Percentiles rank a stretch among this genome's conserved stretches.
Conservation (phyloP, 2,113 vertebrate species). For the Ginglymostoma cirratum region DNA sequence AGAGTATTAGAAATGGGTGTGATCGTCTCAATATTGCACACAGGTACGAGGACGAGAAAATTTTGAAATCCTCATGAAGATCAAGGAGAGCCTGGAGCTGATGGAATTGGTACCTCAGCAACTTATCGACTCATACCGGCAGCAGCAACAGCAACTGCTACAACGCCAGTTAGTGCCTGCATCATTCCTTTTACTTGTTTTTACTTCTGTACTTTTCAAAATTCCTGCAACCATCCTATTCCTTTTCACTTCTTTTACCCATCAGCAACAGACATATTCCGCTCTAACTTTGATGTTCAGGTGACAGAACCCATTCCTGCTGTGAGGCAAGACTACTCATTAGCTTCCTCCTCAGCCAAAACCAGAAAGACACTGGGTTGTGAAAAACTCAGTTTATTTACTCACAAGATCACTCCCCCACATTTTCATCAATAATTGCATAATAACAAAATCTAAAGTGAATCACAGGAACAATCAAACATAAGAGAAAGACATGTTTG, state of each 20-base stretch:
- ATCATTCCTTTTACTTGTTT: background rate
- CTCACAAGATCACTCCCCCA: background rate
- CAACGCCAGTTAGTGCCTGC: slow-evolving; percentile 80
- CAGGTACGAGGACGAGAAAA: slow-evolving; percentile 92
- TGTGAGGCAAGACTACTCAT: background rate
- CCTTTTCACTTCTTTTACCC: background rate
- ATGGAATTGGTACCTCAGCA: slow-evolving; percentile 87
- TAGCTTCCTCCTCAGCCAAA: background rate
- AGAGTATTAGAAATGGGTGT: background rate
- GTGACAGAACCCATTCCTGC: background rate
- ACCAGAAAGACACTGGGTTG: background rate
- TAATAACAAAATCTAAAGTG: background rate
- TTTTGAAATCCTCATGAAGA: slow-evolving; percentile 93
- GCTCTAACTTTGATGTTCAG: background rate
- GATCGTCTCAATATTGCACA: background rate
- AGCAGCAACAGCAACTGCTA: slow-evolving; percentile 83
- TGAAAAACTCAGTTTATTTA: background rate
- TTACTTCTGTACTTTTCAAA: background rate
- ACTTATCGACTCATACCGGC: slow-evolving; percentile 83
- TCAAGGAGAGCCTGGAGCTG: slow-evolving; percentile 92
- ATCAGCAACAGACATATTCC: background rate
- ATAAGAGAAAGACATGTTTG: background rate
- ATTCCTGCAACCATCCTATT: background rate
- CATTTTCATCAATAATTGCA: background rate
- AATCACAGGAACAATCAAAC: background rate